Conservation (phyloP, 2,797 vertebrate species). For the Leucoraja ocellata region DNA sequence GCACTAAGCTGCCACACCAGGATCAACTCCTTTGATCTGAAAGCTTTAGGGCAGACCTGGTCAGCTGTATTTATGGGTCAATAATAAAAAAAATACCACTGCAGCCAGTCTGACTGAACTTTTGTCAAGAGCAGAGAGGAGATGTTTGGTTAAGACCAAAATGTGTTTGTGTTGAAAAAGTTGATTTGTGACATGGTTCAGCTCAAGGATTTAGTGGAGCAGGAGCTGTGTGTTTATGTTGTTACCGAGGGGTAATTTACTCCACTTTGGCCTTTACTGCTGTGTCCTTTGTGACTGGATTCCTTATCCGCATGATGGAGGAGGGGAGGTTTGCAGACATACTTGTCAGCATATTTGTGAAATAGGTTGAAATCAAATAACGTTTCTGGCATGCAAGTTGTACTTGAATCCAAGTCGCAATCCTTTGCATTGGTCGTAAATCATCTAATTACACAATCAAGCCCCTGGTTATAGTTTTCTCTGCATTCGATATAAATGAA, state of each 20-base stretch:
- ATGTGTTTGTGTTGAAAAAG: conserved; percentile 20
- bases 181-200: conserved; percentile 6
- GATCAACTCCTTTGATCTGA: conserved; percentile 11
- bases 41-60: neutral
- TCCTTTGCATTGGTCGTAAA: neutral
- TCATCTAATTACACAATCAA: neutral
- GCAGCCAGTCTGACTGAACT: conserved; percentile 2
- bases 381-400: neutral
- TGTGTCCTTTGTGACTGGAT: neutral
- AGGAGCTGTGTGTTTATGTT: conserved; percentile 19
- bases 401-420: neutral
- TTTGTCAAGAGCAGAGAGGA: neutral
- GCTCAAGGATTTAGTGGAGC: conserved; percentile 26
- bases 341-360: neutral
- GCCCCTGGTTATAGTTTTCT: neutral
- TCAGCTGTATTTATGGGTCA: conserved; percentile 28
- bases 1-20: too few relatives aligned
- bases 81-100: conserved; percentile 16
- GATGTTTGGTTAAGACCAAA: conserved; percentile 16
- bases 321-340: neutral
- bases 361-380: neutral
- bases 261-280: neutral
- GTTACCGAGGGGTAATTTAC: neutral
- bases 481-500: neutral
- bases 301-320: neutral